phyloP scores from a whole-genome alignment of 2,888 invertebrate species.

The Diarsia brunnea region DNA sequence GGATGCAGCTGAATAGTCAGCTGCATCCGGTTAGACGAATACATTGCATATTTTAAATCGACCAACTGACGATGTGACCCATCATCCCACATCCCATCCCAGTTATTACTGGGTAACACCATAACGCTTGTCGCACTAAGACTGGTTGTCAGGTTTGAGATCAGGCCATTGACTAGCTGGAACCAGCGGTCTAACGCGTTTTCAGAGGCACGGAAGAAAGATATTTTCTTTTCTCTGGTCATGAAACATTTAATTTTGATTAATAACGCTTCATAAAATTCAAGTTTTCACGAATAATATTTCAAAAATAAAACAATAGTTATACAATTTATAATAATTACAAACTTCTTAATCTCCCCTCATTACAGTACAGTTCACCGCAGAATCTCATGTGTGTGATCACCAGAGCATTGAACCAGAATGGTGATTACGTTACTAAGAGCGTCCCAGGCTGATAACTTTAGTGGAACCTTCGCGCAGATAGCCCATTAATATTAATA shows the following conservation, averaged over 20 bases:
- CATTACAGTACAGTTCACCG: constrained; percentile 36
- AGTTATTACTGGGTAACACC: too few relatives aligned
- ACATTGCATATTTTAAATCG: too few relatives aligned
- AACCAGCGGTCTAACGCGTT: background rate
- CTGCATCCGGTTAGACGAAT: too few relatives aligned
- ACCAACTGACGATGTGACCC: too few relatives aligned
- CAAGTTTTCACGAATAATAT: background rate
- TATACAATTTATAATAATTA: constrained; percentile 17
- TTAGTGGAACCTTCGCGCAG: constrained; percentile 55
- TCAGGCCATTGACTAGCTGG: background rate
- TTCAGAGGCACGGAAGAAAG: background rate
- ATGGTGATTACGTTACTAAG: constrained; percentile 60
- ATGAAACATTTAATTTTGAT: background rate
- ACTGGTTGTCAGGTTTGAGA: background rate
- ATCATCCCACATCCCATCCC: too few relatives aligned
- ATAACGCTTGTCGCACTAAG: too few relatives aligned
- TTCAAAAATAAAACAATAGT: background rate
- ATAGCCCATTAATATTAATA: constrained; percentile 66
- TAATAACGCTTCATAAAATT: background rate
- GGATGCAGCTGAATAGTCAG: too few relatives aligned
- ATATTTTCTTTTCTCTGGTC: background rate
- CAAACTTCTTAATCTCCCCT: constrained; percentile 21
- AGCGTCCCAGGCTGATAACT: constrained; percentile 60
- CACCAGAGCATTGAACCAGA: constrained; percentile 55
- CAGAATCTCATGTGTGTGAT: constrained; percentile 49